Evolutionary conservation across 1,140 invertebrate genomes (phyloP), one percentile per base, ranked within the genome.

Genomic region (Metopolophium dirhodum): DNA sequence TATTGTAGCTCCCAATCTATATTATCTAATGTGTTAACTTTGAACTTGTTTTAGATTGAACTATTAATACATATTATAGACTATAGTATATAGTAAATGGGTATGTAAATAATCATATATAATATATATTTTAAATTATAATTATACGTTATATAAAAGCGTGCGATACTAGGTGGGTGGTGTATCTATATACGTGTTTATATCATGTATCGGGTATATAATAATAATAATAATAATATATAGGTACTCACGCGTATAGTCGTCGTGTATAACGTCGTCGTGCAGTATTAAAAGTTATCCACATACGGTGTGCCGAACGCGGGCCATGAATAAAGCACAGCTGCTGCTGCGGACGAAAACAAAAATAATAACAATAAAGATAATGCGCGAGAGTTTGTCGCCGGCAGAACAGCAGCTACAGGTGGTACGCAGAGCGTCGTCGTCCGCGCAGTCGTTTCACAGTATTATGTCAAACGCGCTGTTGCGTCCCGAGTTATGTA

Each of bases 401-500:
- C 3, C 30, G 47, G 51, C 51, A 7, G 23, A 54, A 54, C 51
- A 22, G 20, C 51, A 54, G 51, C 51, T 22, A 54, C 22, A 20
- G 51, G 51, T 23, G 20, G 51, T 54, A 18, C 51, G 51, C 49
- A 51, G 47, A 26, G 23, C 26, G 45, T 4, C 86, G 87, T 37
- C 87, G 88, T 37, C 88, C 7, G 22, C 57, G 57, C 11, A 30
- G 61, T n/a, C 30, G 61, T 77, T 54, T 54, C 51, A n/a, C 30
- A 35, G 88, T 57, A n/a, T 90, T 61, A 90, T 90, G 89, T 90
- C 89, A 90, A 90, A 68, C 57, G 89, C 37, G 54, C 54, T 41
- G 54, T 90, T 90, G 54, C 89, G 89, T 90, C 54, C 26, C 89
- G 89, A 45, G 54, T 68, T 90, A 68, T 90, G 88, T 90, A 61